Evolutionary conservation across 2,888 invertebrate genomes (phyloP).

Genomic region (Drosophila buzzatii): DNA sequence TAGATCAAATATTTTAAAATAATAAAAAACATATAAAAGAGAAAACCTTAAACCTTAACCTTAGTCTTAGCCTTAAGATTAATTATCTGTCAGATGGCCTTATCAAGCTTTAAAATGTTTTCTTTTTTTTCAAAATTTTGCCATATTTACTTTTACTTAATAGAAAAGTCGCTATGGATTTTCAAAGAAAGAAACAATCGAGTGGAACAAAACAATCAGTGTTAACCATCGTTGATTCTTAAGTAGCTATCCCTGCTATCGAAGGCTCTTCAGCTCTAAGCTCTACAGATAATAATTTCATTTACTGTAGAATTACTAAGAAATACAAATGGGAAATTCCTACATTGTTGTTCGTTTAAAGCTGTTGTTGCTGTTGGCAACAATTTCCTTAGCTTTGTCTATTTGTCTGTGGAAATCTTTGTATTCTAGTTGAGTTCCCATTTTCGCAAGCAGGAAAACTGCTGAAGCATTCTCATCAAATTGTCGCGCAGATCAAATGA

Average conservation of each 20-base stretch:
- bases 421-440: background rate
- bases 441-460: background rate
- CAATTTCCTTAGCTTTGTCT: slow-evolving; percentile 23
- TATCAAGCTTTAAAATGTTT: too few species aligned
- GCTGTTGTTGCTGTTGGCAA: slow-evolving; percentile 26
- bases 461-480: slow-evolving; percentile 59
- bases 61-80: too few species aligned
- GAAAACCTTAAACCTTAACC: too few species aligned
- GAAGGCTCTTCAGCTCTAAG: background rate
- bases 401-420: slow-evolving; percentile 7
- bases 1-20: too few species aligned
- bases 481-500: slow-evolving; percentile 80
- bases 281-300: background rate
- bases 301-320: background rate
- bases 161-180: too few species aligned
- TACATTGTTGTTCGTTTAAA: background rate
- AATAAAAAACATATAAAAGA: too few species aligned
- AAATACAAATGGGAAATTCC: background rate
- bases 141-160: too few species aligned
- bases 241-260: too few species aligned
- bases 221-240: background rate
- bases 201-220: too few species aligned
- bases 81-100: too few species aligned
- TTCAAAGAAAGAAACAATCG: too few species aligned
- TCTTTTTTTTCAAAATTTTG: too few species aligned